Evolutionary conservation across 2,797 vertebrate genomes (phyloP).

Genomic region (Urosaurus nigricauda): DNA sequence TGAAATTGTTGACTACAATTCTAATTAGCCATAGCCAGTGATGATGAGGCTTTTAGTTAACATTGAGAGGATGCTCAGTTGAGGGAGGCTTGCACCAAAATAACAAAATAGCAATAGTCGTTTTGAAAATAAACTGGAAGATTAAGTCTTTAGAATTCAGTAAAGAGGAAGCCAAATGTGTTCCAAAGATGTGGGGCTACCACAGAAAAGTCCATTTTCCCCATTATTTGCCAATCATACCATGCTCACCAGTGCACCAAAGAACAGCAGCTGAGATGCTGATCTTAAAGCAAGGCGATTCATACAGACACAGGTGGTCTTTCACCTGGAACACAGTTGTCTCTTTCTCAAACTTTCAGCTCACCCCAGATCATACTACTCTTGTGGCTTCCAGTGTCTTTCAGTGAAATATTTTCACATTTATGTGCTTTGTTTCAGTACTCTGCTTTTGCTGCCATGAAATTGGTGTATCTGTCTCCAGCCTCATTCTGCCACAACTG

Average conservation of each 20-base stretch:
- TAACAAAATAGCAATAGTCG: neutral
- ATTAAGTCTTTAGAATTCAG: neutral
- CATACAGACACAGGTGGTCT: neutral
- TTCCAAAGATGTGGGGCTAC: neutral
- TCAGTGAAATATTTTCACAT: neutral
- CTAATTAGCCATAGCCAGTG: neutral
- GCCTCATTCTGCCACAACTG: neutral
- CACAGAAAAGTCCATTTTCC: neutral
- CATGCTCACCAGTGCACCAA: neutral
- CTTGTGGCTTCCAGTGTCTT: neutral
- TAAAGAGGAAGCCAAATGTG: neutral
- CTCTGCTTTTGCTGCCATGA: neutral
- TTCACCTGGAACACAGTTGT: neutral
- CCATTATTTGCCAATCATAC: neutral
- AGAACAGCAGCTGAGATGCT: neutral
- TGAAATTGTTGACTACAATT: neutral
- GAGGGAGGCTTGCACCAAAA: neutral
- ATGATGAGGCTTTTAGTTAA: neutral
- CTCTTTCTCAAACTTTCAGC: neutral
- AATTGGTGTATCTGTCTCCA: neutral
- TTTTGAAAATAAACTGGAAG: neutral
- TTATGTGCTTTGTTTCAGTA: neutral
- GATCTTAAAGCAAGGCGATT: neutral
- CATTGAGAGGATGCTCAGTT: neutral
- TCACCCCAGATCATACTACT: neutral